phyloP scores from a whole-genome alignment of 2,113 vertebrate genomes.

The Chrysemys picta region DNA sequence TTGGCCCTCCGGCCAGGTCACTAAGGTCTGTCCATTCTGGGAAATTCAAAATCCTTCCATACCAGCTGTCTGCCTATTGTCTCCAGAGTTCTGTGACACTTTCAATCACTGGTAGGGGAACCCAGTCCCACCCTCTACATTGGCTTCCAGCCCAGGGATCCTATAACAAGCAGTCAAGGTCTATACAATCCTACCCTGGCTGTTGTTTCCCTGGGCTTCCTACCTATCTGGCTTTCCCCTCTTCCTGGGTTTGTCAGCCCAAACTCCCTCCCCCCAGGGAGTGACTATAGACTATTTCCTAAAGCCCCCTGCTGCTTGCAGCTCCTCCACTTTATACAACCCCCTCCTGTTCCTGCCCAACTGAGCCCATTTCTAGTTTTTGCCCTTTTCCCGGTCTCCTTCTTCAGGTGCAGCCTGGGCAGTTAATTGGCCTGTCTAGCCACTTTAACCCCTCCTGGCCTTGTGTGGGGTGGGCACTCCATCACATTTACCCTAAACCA shows the following conservation, averaged over 20 bases:
- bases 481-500: rapidly evolving
- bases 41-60: background rate
- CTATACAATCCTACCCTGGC: background rate
- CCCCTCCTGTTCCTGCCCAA: too few species aligned
- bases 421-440: background rate
- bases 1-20: background rate
- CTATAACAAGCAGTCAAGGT: background rate
- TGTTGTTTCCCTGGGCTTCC: background rate
- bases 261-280: background rate
- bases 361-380: too few species aligned
- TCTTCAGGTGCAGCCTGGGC: background rate
- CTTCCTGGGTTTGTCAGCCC: background rate
- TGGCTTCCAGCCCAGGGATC: background rate
- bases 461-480: background rate
- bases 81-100: background rate
- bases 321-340: background rate
- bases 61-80: background rate
- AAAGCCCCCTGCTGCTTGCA: background rate
- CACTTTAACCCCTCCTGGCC: too few species aligned
- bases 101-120: background rate
- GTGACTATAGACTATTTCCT: background rate
- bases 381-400: background rate
- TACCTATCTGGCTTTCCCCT: background rate
- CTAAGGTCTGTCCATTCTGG: background rate
- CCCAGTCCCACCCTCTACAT: background rate